A percentile compares a stretch with the other conserved stretches of the same genome.
Evolutionary conservation across 2,888 invertebrate species (phyloP).

Genomic region (Caenorhabditis sinica): DNA sequence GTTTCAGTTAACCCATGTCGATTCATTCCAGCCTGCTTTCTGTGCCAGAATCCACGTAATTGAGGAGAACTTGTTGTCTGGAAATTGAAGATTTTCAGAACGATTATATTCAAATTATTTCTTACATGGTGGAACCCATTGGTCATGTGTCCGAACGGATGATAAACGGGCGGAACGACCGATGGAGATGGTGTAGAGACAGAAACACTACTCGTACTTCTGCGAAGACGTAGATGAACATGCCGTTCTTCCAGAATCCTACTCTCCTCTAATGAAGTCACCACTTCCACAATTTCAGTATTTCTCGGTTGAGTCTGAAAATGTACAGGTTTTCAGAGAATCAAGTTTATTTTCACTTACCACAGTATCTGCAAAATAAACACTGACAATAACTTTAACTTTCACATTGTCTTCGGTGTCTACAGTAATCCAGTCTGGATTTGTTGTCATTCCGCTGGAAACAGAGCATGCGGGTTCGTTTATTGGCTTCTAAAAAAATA

Average conservation of each 20-base stretch:
- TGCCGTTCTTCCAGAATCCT: slow-evolving; percentile 57
- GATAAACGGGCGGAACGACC: slow-evolving; percentile 17
- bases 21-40: slow-evolving; percentile 59
- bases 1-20: slow-evolving; percentile 63
- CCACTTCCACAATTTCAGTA: slow-evolving; percentile 64
- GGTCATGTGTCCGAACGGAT: slow-evolving; percentile 33
- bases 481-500: slow-evolving; percentile 65
- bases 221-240: slow-evolving; percentile 57
- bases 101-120: not conserved
- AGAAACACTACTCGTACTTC: slow-evolving; percentile 57
- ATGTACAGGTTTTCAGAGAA: not conserved
- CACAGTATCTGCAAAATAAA: slow-evolving; percentile 69
- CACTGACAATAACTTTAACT: slow-evolving; percentile 66
- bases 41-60: slow-evolving; percentile 71
- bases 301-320: slow-evolving; percentile 69
- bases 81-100: not conserved
- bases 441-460: slow-evolving; percentile 60
- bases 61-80: slow-evolving; percentile 64
- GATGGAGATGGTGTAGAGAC: slow-evolving; percentile 46
- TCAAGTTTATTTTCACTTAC: slow-evolving; percentile 42
- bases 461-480: slow-evolving; percentile 69
- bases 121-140: slow-evolving; percentile 65
- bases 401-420: slow-evolving; percentile 50
- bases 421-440: slow-evolving; percentile 70
- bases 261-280: slow-evolving; percentile 61